Conservation (phyloP, 2,888 invertebrate species). For the Entomobrya proxima region DNA sequence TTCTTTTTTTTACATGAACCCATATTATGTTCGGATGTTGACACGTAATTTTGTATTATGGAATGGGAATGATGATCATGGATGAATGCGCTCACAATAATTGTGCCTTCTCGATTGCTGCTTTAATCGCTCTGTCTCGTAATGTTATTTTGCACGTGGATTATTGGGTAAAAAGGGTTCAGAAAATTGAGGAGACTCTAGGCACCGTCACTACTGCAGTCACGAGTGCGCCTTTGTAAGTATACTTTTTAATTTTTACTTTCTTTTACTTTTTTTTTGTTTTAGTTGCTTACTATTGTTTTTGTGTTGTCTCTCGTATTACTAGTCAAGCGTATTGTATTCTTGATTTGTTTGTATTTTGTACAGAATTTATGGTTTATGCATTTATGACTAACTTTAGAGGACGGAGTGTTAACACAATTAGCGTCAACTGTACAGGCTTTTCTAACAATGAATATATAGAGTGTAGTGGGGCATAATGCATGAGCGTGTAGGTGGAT, state of each 20-base stretch:
- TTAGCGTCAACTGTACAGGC: background rate
- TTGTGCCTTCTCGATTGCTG: background rate
- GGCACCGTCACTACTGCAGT: conserved; percentile 74
- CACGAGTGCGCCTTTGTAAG: conserved; percentile 76
- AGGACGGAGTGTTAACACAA: conserved; percentile 12
- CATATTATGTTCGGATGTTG: conserved; percentile 12
- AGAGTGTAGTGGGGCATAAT: background rate
- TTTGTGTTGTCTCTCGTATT: background rate
- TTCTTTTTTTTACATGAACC: conserved; percentile 11
- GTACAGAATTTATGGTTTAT: background rate
- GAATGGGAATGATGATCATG: conserved; percentile 8
- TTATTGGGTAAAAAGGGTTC: conserved; percentile 67
- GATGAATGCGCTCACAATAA: background rate
- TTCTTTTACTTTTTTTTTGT: background rate
- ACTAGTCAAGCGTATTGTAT: background rate
- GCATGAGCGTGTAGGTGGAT: background rate
- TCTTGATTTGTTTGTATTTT: background rate
- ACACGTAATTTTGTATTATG: conserved; percentile 5
- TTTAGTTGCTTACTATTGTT: background rate
- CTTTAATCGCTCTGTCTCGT: conserved; percentile 37
- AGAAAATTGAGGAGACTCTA: conserved; percentile 76
- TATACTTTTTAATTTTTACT: conserved; percentile 59
- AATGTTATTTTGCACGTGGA: conserved; percentile 47
- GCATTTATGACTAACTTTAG: background rate
- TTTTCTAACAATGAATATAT: background rate